Evolutionary conservation across 2,113 vertebrate species (phyloP).

Genomic region (Notiomystis cincta): DNA sequence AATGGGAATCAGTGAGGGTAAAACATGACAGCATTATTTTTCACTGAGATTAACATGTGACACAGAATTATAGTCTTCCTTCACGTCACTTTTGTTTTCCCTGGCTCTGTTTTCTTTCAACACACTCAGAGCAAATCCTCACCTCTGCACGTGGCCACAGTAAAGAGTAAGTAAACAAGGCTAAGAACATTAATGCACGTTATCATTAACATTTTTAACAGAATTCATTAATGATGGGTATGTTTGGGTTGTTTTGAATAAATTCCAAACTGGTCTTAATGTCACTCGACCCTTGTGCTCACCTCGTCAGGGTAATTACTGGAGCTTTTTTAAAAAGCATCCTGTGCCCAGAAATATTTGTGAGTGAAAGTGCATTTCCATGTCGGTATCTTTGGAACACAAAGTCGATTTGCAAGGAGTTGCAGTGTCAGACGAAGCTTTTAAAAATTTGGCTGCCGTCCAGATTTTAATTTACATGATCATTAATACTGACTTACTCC

Average conservation of each 20-base stretch:
- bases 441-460: constrained; percentile 50
- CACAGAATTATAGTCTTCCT: not conserved
- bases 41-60: not conserved
- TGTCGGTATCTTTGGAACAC: not conserved
- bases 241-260: not conserved
- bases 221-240: not conserved
- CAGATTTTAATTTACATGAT: constrained; percentile 63
- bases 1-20: not conserved
- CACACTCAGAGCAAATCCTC: not conserved
- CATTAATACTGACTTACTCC: constrained; percentile 58
- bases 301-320: not conserved
- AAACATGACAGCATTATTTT: not conserved
- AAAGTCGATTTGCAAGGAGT: constrained; percentile 23
- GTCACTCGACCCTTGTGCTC: not conserved
- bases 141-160: fast-evolving
- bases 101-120: not conserved
- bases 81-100: not conserved
- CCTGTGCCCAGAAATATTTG: not conserved
- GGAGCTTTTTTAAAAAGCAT: not conserved
- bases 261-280: not conserved
- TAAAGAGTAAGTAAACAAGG: not conserved
- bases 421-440: constrained; percentile 40
- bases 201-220: not conserved
- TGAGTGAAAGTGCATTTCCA: not conserved
- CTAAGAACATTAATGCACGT: not conserved